Conservation (phyloP, 2,888 invertebrate species). For the Dryobotodes eremita region DNA sequence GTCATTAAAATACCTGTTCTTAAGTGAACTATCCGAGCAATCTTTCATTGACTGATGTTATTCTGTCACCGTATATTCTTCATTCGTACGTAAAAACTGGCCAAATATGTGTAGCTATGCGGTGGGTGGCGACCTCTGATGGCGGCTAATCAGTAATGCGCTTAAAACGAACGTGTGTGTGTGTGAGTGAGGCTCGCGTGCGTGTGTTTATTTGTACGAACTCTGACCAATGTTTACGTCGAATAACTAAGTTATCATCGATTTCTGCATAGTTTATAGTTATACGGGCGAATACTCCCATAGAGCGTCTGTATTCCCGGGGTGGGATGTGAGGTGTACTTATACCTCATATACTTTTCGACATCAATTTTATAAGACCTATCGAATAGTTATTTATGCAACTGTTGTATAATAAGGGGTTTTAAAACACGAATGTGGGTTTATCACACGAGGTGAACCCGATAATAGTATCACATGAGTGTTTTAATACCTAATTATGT, state of each 20-base stretch:
- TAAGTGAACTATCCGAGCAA: neutral
- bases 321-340: neutral
- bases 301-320: neutral
- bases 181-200: neutral
- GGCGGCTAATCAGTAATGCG: conserved; percentile 10
- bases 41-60: neutral
- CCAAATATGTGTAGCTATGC: neutral
- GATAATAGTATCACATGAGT: too few relatives aligned
- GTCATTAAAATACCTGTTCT: neutral
- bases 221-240: neutral
- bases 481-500: too few relatives aligned
- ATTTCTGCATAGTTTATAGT: neutral
- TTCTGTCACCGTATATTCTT: neutral
- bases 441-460: too few relatives aligned
- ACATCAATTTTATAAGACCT: neutral
- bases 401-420: too few relatives aligned
- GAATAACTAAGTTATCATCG: neutral
- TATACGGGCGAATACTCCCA: too few relatives aligned
- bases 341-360: neutral
- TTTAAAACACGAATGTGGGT: too few relatives aligned
- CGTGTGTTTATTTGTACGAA: neutral
- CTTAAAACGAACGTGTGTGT: conserved; percentile 13
- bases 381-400: too few relatives aligned
- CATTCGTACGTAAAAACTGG: neutral
- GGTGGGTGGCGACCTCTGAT: neutral